These are phyloP conservation scores for Athene cunicularia DNA, from an alignment of 2,113 vertebrate species.

Conservation along the genomic window DNA sequence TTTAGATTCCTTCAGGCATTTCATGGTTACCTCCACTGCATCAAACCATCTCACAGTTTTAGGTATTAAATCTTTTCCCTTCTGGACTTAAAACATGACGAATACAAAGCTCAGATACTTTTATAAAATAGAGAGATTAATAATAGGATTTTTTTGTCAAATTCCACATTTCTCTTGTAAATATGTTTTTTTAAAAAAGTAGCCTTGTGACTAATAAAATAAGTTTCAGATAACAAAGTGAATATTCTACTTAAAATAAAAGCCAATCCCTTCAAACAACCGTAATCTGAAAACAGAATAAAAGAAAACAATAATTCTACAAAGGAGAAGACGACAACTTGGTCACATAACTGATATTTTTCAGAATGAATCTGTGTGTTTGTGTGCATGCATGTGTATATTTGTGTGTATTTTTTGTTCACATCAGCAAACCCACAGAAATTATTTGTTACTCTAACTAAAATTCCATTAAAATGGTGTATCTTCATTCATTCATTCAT, in stretches of 20 bases:
- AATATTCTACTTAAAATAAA: background rate
- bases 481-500: background rate
- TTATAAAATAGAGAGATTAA: background rate
- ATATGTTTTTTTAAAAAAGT: background rate
- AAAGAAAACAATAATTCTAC: background rate
- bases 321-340: background rate
- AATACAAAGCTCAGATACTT: background rate
- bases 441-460: background rate
- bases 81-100: background rate
- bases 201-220: background rate
- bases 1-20: conserved; percentile 13
- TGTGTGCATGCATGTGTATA: background rate
- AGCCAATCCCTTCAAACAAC: background rate
- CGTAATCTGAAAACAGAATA: background rate
- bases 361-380: background rate
- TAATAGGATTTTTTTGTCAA: background rate
- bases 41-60: background rate
- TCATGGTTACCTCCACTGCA: background rate
- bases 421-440: background rate
- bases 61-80: background rate
- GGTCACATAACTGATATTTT: background rate
- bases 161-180: background rate
- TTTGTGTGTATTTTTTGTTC: background rate
- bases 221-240: background rate
- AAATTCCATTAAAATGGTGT: background rate